Conservation (phyloP, 1,140 invertebrate species). For the Euwallacea similis region DNA sequence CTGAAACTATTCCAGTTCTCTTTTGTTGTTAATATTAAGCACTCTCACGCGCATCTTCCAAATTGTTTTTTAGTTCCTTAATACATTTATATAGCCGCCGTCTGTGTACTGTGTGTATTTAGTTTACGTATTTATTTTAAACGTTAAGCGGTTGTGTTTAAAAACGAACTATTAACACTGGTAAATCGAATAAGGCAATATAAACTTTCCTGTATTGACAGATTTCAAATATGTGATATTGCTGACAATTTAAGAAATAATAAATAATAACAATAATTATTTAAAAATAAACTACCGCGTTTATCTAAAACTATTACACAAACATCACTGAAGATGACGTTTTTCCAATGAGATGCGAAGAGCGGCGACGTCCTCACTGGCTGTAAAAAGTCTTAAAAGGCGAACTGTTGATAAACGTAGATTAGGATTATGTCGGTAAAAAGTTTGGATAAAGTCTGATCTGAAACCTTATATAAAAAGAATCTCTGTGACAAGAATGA, state of each 20-base stretch:
- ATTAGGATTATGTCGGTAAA: constrained; percentile 19
- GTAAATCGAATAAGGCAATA: constrained; percentile 46
- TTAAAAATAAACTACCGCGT: constrained; percentile 41
- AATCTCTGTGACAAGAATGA: constrained; percentile 39
- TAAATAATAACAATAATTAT: constrained; percentile 35
- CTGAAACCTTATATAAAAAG: constrained; percentile 35
- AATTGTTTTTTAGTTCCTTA: constrained; percentile 34
- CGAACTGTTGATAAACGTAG: constrained; percentile 21
- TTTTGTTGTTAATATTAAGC: constrained; percentile 19
- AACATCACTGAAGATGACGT: constrained; percentile 39
- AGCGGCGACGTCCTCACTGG: constrained; percentile 5
- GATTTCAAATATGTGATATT: constrained; percentile 47
- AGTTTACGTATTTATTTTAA: constrained; percentile 4
- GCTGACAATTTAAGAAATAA: constrained; percentile 48
- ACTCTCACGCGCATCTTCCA: constrained; percentile 22
- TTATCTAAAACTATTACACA: constrained; percentile 29
- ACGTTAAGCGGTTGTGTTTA: constrained; percentile 23
- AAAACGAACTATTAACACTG: constrained; percentile 31
- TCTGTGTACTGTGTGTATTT: constrained; percentile 22
- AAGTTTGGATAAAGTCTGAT: constrained; percentile 36
- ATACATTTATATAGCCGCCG: constrained; percentile 10
- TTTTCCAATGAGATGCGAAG: background rate
- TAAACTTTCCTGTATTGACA: constrained; percentile 42
- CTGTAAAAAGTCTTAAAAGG: constrained; percentile 25
- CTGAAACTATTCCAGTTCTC: constrained; percentile 32